phyloP scores from a whole-genome alignment of 2,888 invertebrate species.

The Dione juno region DNA sequence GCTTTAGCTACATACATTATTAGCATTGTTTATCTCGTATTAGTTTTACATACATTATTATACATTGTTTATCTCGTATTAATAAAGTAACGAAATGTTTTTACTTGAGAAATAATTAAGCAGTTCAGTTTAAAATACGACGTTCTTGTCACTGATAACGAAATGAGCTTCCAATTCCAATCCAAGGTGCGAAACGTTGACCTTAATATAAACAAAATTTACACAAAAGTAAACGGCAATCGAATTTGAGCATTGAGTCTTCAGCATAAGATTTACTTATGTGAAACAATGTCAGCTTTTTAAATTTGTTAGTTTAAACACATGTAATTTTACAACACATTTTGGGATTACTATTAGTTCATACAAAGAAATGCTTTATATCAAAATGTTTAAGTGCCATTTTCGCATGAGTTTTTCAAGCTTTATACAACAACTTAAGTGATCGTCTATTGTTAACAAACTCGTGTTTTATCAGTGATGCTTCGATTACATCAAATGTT shows the following conservation, averaged over 20 bases:
- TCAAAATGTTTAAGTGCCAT: constrained; percentile 9
- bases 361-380: constrained; percentile 11
- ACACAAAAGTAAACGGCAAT: background rate
- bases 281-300: background rate
- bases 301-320: background rate
- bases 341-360: background rate
- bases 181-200: constrained; percentile 77
- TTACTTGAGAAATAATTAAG: no score
- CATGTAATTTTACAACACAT: background rate
- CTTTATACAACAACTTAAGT: constrained; percentile 21
- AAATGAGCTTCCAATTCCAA: constrained; percentile 62
- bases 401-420: background rate
- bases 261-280: constrained; percentile 38
- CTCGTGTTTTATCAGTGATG: constrained; percentile 56
- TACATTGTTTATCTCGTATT: no score
- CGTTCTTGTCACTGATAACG: constrained; percentile 70
- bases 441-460: constrained; percentile 43
- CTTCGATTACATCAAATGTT: constrained; percentile 40
- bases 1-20: no score
- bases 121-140: no score
- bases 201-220: constrained; percentile 59
- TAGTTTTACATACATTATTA: no score
- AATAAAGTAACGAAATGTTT: no score
- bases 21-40: no score
- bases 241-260: constrained; percentile 34